Evolutionary conservation across 2,888 invertebrate genomes (phyloP).

Genomic region (Eupeodes latifasciatus): DNA sequence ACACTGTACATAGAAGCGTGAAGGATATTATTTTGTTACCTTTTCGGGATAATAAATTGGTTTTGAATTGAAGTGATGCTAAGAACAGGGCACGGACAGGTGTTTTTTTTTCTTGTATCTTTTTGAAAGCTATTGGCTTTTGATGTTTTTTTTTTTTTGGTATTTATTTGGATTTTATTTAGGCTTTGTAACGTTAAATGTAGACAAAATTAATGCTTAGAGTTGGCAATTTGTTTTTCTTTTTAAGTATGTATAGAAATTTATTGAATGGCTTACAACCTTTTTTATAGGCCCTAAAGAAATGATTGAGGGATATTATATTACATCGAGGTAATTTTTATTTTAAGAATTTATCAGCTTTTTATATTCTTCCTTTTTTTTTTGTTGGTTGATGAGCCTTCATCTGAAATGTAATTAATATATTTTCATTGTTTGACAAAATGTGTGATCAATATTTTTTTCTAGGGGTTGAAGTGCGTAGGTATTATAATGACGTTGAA

Average conservation of each 20-base stretch:
- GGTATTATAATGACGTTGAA: conserved; percentile 5
- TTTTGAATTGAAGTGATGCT: background rate
- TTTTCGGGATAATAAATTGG: conserved; percentile 14
- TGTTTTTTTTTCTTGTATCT: background rate
- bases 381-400: background rate
- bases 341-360: background rate
- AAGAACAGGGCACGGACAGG: background rate
- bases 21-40: conserved; percentile 6
- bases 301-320: background rate
- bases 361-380: too few species aligned
- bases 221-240: background rate
- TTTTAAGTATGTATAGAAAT: background rate
- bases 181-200: background rate
- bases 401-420: conserved; percentile 14
- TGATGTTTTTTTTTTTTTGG: background rate
- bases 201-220: background rate
- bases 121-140: background rate
- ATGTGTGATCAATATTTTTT: conserved; percentile 20
- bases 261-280: background rate
- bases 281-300: background rate
- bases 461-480: background rate
- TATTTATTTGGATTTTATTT: background rate
- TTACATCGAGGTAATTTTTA: background rate
- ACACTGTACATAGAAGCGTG: background rate
- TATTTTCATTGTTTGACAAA: background rate